Evolutionary conservation across 2,113 vertebrate species (phyloP).

Genomic region (Pituophis catenifer): DNA sequence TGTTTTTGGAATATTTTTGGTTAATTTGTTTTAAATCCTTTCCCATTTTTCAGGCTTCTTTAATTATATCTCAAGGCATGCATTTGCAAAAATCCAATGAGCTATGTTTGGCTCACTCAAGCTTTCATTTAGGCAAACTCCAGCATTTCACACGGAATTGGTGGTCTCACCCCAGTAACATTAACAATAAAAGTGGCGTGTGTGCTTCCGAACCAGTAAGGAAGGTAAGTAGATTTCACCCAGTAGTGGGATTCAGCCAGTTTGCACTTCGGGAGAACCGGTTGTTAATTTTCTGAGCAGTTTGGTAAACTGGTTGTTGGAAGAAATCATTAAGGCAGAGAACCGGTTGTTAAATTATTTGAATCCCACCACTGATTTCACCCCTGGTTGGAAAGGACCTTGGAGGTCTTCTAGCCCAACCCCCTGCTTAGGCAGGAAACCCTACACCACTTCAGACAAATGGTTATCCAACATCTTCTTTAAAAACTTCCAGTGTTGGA

Average conservation of each 20-base stretch:
- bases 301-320: no score
- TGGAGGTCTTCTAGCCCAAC: not conserved
- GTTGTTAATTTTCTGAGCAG: no score
- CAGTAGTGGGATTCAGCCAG: no score
- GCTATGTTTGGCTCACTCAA: not conserved
- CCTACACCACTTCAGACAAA: not conserved
- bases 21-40: conserved; percentile 19
- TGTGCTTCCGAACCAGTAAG: no score
- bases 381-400: not conserved
- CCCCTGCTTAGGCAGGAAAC: not conserved
- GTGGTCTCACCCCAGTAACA: not conserved
- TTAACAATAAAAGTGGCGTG: not conserved
- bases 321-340: no score
- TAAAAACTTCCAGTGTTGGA: no score
- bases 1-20: not conserved
- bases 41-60: not conserved
- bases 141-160: not conserved
- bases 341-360: no score
- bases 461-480: no score
- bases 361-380: no score
- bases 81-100: not conserved
- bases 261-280: no score
- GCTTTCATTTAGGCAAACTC: not conserved
- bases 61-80: conserved; percentile 16
- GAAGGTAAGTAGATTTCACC: no score